phyloP scores from a whole-genome alignment of 2,113 vertebrate species.

The Rhodinocichla rosea region DNA sequence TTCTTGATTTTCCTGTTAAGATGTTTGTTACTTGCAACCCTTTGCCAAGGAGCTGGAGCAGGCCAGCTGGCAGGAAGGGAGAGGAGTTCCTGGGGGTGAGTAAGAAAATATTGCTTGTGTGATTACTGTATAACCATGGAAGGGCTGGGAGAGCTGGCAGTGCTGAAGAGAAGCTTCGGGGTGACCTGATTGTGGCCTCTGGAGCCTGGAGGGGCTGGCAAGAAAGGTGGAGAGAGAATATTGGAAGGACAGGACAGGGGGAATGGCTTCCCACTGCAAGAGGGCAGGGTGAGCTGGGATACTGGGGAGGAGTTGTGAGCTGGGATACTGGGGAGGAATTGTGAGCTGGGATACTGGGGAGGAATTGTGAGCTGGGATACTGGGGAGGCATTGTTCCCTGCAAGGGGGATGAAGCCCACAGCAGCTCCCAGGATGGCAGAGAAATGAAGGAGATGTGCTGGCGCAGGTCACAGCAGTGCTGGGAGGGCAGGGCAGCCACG shows the following conservation, averaged over 20 bases:
- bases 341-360: rapidly evolving
- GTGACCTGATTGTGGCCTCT: rapidly evolving
- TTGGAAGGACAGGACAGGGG: neutral
- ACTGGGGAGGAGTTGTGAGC: too few species aligned
- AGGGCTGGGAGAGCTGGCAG: neutral
- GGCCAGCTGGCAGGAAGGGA: neutral
- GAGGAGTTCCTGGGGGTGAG: neutral
- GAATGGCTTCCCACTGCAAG: neutral
- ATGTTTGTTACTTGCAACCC: neutral
- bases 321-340: too few species aligned
- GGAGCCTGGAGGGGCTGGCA: neutral
- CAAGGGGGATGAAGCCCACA: rapidly evolving
- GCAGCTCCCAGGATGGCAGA: neutral
- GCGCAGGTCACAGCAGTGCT: neutral
- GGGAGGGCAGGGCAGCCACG: neutral
- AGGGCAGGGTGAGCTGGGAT: neutral
- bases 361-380: too few species aligned
- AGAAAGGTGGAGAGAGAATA: neutral
- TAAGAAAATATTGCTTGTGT: neutral
- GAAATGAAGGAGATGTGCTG: neutral
- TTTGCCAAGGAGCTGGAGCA: neutral
- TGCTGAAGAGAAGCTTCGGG: neutral
- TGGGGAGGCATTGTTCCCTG: neutral
- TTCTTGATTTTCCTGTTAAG: neutral
- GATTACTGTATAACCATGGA: neutral